Conservation (phyloP, 2,797 vertebrate genomes). For the Eidolon dupreanum region DNA sequence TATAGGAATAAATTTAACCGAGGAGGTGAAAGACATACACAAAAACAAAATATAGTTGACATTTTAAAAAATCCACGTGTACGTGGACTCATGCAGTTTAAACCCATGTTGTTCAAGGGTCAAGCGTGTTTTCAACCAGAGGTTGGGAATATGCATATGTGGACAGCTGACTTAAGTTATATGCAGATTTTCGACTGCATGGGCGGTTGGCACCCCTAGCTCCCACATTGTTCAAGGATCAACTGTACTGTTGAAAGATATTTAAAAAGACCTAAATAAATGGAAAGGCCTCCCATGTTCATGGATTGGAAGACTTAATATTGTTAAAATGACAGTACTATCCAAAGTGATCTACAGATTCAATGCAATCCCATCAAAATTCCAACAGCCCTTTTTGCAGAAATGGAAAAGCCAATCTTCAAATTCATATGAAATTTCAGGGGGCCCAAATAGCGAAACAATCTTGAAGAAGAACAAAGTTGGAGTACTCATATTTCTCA, state of each 20-base stretch:
- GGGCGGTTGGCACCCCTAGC: not conserved
- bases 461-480: not conserved
- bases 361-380: not conserved
- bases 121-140: not conserved
- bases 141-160: not conserved
- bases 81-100: not conserved
- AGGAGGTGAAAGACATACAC: not conserved
- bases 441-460: not conserved
- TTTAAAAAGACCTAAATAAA: not conserved
- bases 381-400: not conserved
- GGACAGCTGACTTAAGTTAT: not conserved
- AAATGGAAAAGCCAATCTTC: not conserved
- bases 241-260: not conserved
- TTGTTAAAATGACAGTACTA: not conserved
- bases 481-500: not conserved
- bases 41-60: not conserved
- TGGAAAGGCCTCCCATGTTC: not conserved
- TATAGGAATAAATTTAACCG: not conserved
- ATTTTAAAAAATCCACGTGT: not conserved
- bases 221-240: not conserved
- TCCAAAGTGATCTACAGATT: not conserved
- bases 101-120: not conserved
- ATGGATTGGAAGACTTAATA: not conserved
- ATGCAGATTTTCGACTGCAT: not conserved
- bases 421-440: not conserved